A percentile compares a stretch with the other conserved stretches of the same genome.
These are phyloP conservation scores for Cygnus olor DNA, from an alignment of 2,797 vertebrate genomes.

Conservation along the genomic window DNA sequence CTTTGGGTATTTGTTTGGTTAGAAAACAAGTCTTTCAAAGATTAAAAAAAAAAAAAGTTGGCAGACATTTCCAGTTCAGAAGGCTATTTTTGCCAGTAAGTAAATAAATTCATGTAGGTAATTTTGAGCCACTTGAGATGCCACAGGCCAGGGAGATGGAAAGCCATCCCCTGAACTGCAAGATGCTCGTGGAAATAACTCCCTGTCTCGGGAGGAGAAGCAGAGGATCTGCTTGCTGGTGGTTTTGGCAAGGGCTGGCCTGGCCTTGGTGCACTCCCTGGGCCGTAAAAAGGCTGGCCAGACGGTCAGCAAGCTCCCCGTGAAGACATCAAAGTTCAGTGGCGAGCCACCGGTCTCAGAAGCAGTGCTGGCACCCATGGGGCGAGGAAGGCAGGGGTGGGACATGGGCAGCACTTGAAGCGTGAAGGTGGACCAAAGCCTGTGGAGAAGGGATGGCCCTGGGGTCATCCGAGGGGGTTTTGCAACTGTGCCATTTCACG, in stretches of 20 bases:
- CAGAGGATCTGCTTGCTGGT: neutral
- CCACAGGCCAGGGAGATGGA: neutral
- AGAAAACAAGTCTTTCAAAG: neutral
- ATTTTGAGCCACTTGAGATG: neutral
- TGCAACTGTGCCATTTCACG: neutral
- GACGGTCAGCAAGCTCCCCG: constrained; percentile 22
- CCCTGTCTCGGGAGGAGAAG: neutral
- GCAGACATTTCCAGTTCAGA: neutral
- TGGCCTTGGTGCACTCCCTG: neutral
- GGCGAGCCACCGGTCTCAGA: too few relatives aligned
- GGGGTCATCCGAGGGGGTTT: neutral
- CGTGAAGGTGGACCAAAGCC: too few relatives aligned
- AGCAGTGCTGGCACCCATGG: too few relatives aligned
- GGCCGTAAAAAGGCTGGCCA: constrained; percentile 31
- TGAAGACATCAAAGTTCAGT: constrained; percentile 37
- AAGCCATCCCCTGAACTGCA: neutral
- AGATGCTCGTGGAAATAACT: neutral
- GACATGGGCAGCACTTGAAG: too few relatives aligned
- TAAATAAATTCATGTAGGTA: neutral
- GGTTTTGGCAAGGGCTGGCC: neutral
- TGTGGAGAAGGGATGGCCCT: neutral
- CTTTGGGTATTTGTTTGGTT: neutral
- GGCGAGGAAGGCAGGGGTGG: neutral
- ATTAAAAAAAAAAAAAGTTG: neutral
- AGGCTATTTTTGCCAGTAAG: neutral